Percentiles rank a stretch among this genome's conserved stretches.
Evolutionary conservation across 2,888 invertebrate species (phyloP).

Genomic region (Megalurothrips usitatus): DNA sequence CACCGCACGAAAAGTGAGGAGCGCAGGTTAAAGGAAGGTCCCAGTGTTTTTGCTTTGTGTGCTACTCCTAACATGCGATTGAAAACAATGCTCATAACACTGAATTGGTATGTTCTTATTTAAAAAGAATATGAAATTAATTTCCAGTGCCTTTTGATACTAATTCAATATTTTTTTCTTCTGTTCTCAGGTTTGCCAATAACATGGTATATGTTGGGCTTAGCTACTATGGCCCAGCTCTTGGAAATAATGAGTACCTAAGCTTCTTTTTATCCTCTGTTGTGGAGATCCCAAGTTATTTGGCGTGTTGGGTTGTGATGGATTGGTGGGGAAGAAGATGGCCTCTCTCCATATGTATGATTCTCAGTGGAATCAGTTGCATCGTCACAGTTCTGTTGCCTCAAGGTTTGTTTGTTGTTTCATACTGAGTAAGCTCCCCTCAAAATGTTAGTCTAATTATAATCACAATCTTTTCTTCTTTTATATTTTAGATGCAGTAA

Average conservation of each 20-base stretch:
- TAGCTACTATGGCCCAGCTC: constrained; percentile 84
- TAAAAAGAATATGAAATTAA: constrained; percentile 27
- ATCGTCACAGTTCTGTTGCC: constrained; percentile 80
- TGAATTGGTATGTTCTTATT: constrained; percentile 62
- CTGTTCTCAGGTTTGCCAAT: constrained; percentile 66
- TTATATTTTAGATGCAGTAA: constrained; percentile 62
- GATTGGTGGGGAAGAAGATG: constrained; percentile 82
- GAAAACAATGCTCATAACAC: constrained; percentile 77
- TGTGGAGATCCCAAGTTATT: constrained; percentile 84
- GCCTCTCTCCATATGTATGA: constrained; percentile 82
- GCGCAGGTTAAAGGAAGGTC: constrained; percentile 48
- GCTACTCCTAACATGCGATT: constrained; percentile 84
- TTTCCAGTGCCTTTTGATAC: constrained; percentile 1
- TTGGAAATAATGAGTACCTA: constrained; percentile 82
- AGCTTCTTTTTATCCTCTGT: constrained; percentile 82
- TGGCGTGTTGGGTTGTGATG: constrained; percentile 84
- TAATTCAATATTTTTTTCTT: not conserved
- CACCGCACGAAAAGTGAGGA: constrained; percentile 55
- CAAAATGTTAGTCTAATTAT: not conserved
- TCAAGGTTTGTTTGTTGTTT: constrained; percentile 51
- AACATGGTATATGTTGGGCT: constrained; percentile 89
- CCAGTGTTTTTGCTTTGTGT: constrained; percentile 62
- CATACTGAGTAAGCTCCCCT: not conserved
- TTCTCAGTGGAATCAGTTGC: constrained; percentile 77
- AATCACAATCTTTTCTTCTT: too few species aligned